A percentile compares a stretch with the other conserved stretches of the same genome.
Conservation (phyloP, 2,113 vertebrate species). For the Perognathus longimembris region DNA sequence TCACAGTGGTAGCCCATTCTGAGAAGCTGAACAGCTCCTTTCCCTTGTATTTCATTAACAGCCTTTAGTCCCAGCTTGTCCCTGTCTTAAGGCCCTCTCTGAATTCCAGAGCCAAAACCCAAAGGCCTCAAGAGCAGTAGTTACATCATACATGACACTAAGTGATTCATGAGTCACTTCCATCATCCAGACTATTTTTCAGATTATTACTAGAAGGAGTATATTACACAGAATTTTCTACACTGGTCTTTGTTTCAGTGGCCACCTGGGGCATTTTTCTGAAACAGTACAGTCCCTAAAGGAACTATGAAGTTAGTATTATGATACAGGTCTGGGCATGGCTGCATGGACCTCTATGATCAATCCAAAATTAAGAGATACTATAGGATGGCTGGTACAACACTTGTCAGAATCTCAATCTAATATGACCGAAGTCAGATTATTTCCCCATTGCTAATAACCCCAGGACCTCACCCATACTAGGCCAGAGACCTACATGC, state of each 20-base stretch:
- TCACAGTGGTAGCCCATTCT: neutral
- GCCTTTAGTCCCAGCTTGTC: neutral
- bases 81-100: neutral
- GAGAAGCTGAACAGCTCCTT: neutral
- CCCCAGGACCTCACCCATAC: neutral
- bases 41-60: neutral
- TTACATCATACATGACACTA: neutral
- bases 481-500: too few relatives aligned
- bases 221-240: neutral
- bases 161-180: neutral
- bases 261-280: constrained; percentile 1
- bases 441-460: neutral
- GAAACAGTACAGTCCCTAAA: neutral
- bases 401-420: neutral
- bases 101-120: neutral
- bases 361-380: neutral
- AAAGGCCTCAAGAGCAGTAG: neutral
- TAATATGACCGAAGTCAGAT: neutral
- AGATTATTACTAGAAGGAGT: neutral
- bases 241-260: neutral
- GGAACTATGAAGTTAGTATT: neutral
- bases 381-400: neutral
- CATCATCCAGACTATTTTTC: constrained; percentile 28
- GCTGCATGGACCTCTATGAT: neutral
- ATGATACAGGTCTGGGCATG: neutral